Conservation (phyloP, 2,797 vertebrate species). For the Dipus sagitta region DNA sequence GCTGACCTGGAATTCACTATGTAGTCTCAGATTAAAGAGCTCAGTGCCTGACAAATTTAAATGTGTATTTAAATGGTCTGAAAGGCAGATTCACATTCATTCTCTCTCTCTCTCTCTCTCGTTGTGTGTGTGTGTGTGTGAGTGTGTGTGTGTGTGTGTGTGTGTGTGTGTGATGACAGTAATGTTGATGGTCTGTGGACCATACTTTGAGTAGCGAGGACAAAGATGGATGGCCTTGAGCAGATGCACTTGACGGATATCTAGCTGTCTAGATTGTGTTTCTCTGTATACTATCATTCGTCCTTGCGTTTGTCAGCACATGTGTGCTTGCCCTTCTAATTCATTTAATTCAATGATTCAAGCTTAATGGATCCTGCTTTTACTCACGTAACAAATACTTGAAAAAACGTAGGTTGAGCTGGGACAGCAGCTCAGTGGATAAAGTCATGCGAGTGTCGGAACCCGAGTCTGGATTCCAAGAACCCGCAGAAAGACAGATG, state of each 20-base stretch:
- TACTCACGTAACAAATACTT: conserved; percentile 22
- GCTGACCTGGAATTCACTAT: no score
- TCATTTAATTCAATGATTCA: background rate
- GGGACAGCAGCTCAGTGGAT: no score
- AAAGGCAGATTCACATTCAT: background rate
- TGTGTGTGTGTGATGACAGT: background rate
- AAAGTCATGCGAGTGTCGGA: no score
- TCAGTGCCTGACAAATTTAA: background rate
- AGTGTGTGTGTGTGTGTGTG: background rate
- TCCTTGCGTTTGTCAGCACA: background rate
- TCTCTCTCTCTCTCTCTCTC: no score
- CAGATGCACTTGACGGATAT: background rate
- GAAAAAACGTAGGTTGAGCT: background rate
- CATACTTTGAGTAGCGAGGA: background rate
- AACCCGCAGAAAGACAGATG: no score
- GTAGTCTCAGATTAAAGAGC: background rate
- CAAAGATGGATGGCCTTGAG: background rate
- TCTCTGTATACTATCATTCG: background rate
- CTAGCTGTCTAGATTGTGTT: background rate
- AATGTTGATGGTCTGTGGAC: background rate
- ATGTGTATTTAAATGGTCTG: background rate
- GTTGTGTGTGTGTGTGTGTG: background rate
- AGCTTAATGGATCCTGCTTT: background rate
- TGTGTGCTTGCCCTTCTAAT: background rate
- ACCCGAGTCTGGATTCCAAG: no score